Percentiles rank a stretch among this genome's conserved stretches.
These are phyloP conservation scores for Campylomormyrus tamandua DNA, from an alignment of 2,113 vertebrate genomes.

Conservation along the genomic window DNA sequence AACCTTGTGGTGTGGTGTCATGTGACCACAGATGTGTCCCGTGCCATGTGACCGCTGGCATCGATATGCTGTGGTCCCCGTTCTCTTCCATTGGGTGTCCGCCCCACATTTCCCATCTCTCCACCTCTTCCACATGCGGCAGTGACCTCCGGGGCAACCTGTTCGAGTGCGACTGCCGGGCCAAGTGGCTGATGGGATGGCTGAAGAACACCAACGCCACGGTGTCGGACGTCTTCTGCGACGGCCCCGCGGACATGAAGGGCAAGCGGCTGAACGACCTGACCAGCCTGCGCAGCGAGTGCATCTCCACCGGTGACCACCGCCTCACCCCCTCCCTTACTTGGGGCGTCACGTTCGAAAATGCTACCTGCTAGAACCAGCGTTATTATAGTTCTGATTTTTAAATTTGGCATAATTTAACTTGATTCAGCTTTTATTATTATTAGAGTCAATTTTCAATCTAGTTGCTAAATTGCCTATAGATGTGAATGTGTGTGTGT, in stretches of 20 bases:
- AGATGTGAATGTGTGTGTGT: not conserved
- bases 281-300: constrained; percentile 75
- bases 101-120: not conserved
- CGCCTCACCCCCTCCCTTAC: not conserved
- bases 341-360: not conserved
- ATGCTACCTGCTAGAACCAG: not conserved
- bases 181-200: constrained; percentile 95
- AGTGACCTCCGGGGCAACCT: constrained; percentile 93
- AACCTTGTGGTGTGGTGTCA: not conserved
- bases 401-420: not conserved
- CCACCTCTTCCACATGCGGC: constrained; percentile 11
- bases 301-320: constrained; percentile 81
- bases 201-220: constrained; percentile 95
- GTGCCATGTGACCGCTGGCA: not conserved
- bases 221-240: constrained; percentile 82
- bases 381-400: not conserved
- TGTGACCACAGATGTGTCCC: not conserved
- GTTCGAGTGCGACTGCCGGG: constrained; percentile 91
- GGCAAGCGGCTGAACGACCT: constrained; percentile 87
- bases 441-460: not conserved
- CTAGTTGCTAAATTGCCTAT: not conserved
- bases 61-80: not conserved
- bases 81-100: not conserved
- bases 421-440: not conserved
- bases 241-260: constrained; percentile 80